Base-by-base conservation (phyloP, 2,797 vertebrate species). In the Tympanoctomys barrerae region DNA sequence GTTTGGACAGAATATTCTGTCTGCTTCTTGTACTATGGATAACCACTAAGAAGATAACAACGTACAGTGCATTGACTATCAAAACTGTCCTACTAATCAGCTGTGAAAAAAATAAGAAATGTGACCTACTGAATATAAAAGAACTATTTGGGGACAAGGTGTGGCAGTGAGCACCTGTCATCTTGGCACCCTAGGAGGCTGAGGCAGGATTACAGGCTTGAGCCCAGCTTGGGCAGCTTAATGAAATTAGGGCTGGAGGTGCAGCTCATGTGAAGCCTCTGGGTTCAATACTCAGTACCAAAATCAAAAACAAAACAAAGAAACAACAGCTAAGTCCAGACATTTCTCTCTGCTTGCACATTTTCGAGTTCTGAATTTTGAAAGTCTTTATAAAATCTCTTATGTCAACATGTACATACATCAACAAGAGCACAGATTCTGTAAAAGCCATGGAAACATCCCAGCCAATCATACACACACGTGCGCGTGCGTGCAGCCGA, bases 401-500 rank as follows among this genome's bases (percentile, higher is more conserved):
- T 31, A 61, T 5, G 19, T 54, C 61, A 46, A 62, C 5, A 5
- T 22, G 39, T 36, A 75, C 39, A 46, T 75, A 1, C 33, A 33
- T 61, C 49, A n/a, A 14, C 0, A 46, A 42, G 84, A 86, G 61
- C 39, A 62, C 21, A 71, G 57, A 52, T 5, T 81, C 73, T 71
- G 36, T 7, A 7, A 18, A 54, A 82, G 19, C 62, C 52, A 14
- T 0, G 26, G 18, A 36, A 5, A 42, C 26, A 8, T 11, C 52
- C 77, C 52, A 82, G 68, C 10, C 33, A 9, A 68, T 36, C 49
- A 85, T 57, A 10, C 70, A 7, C 26, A 7, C 21, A 26, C 0
- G 39, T 2, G 1, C 14, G 0, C 9, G 6, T 18, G 22, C 0
- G 39, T 2, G 1, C 19, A 7, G 0, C 9, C 36, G 39, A 26